Percentiles rank a stretch among this genome's conserved stretches.
Conservation (phyloP, 2,797 vertebrate species). For the Cynodonichthys magdalenae region DNA sequence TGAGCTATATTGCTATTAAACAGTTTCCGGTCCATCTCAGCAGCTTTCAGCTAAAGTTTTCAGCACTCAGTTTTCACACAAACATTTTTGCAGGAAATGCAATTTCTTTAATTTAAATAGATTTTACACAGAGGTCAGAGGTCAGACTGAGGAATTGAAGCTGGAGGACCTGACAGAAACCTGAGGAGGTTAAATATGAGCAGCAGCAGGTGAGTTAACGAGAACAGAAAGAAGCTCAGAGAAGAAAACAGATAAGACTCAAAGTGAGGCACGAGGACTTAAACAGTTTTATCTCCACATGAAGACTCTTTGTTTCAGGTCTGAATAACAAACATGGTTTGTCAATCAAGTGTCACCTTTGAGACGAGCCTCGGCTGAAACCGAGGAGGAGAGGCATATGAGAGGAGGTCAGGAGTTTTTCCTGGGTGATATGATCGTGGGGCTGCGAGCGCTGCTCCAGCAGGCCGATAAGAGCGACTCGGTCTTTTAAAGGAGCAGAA, state of each 20-base stretch:
- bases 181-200: too few relatives aligned
- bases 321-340: not conserved
- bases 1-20: too few relatives aligned
- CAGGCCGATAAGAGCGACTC: constrained; percentile 20
- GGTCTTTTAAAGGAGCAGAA: constrained; percentile 23
- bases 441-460: constrained; percentile 5
- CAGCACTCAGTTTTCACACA: too few relatives aligned
- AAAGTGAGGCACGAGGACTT: constrained; percentile 2
- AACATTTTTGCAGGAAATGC: too few relatives aligned
- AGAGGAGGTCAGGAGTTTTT: constrained; percentile 35
- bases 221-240: not conserved
- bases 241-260: not conserved
- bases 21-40: too few relatives aligned
- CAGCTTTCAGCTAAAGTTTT: too few relatives aligned
- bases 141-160: too few relatives aligned
- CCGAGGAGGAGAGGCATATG: constrained; percentile 27
- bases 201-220: too few relatives aligned
- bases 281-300: not conserved
- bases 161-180: too few relatives aligned
- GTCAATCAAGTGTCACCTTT: constrained; percentile 36
- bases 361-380: constrained; percentile 24
- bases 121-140: too few relatives aligned
- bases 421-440: constrained; percentile 20
- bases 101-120: too few relatives aligned
- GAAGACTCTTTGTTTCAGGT: not conserved